These are phyloP conservation scores for Aepyceros melampus DNA, from an alignment of 2,113 vertebrate genomes.

Conservation along the genomic window DNA sequence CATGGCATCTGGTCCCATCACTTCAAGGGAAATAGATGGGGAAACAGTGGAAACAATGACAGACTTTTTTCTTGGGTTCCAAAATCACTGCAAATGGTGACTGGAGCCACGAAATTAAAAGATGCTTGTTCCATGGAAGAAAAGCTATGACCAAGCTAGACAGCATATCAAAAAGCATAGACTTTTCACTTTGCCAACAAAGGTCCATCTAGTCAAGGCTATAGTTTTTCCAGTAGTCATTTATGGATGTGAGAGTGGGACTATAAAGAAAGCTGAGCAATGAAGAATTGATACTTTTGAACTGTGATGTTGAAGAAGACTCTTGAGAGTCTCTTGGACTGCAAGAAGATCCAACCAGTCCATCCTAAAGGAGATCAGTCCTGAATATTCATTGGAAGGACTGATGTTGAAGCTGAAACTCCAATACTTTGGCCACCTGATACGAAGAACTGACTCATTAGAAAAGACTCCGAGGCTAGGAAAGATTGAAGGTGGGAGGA, in stretches of 20 bases:
- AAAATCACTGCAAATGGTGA: neutral
- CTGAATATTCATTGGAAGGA: neutral
- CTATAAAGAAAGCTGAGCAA: neutral
- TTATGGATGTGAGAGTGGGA: neutral
- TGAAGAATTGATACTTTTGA: neutral
- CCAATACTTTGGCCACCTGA: neutral
- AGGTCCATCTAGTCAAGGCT: neutral
- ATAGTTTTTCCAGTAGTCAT: neutral
- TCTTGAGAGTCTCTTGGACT: neutral
- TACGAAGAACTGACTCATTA: neutral
- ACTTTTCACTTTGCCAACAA: neutral
- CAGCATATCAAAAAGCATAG: neutral
- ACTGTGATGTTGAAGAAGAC: neutral
- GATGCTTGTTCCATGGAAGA: neutral
- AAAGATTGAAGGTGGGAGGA: neutral
- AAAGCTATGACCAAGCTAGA: neutral
- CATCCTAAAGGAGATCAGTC: neutral
- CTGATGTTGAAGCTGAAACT: neutral
- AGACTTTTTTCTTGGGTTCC: neutral
- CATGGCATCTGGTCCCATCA: neutral
- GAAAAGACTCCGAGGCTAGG: neutral
- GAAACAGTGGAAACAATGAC: neutral
- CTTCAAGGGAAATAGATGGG: neutral
- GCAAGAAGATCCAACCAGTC: neutral
- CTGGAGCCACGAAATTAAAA: neutral